A percentile compares a stretch with the other conserved stretches of the same genome.
These are phyloP conservation scores for Zoanthus sociatus DNA, from an alignment of 92 coral and sea anemone genomes.

Conservation along the genomic window DNA sequence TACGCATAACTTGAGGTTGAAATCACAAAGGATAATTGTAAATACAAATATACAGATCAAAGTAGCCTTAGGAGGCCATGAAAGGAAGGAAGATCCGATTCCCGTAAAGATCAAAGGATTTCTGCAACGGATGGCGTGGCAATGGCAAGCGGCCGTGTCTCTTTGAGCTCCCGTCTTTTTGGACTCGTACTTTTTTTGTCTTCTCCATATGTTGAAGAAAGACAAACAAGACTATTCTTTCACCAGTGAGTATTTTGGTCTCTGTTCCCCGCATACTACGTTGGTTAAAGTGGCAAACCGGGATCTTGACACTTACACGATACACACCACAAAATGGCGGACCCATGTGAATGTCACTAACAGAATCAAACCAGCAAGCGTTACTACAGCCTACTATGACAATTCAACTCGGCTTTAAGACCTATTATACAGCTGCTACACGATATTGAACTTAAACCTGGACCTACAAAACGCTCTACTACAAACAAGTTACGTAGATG, in stretches of 20 bases:
- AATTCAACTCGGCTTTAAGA: slow-evolving; percentile 62
- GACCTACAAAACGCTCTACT: slow-evolving; percentile 19
- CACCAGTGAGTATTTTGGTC: slow-evolving; percentile 2
- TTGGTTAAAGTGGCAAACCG: slow-evolving; percentile 12
- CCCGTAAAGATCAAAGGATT: too few species aligned
- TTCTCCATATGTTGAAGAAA: not conserved
- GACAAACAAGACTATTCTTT: not conserved
- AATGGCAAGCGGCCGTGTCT: not conserved
- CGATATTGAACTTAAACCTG: slow-evolving; percentile 64
- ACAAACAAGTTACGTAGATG: too few species aligned
- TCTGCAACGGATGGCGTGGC: too few species aligned
- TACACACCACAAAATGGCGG: slow-evolving; percentile 45
- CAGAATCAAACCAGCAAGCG: slow-evolving; percentile 42
- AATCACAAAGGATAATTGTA: too few species aligned
- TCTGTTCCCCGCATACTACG: slow-evolving; percentile 20
- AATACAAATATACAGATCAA: too few species aligned
- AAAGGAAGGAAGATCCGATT: too few species aligned
- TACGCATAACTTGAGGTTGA: too few species aligned
- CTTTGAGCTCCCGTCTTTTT: not conserved
- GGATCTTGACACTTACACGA: not conserved
- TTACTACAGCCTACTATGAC: slow-evolving; percentile 51
- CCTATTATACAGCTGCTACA: slow-evolving; percentile 61
- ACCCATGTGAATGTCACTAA: slow-evolving; percentile 34
- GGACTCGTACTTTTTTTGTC: not conserved
- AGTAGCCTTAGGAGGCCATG: too few species aligned